Evolutionary conservation across 2,797 vertebrate genomes (phyloP).

Genomic region (Columba guinea): DNA sequence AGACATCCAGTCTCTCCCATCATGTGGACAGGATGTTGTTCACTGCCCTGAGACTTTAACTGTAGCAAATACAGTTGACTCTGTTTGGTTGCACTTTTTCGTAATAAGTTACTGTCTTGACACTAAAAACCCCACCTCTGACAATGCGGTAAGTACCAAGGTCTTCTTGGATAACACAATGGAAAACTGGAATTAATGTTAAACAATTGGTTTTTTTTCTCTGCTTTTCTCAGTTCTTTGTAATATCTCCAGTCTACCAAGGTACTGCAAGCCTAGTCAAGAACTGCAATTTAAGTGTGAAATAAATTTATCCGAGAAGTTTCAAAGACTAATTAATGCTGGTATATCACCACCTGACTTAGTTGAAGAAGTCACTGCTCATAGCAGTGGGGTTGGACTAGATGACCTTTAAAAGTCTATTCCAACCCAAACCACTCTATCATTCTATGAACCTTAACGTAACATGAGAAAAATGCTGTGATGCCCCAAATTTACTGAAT

Average conservation of each 20-base stretch:
- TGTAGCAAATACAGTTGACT: background rate
- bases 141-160: background rate
- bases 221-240: background rate
- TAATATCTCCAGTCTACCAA: background rate
- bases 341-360: no score
- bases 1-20: background rate
- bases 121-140: background rate
- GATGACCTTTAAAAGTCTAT: no score
- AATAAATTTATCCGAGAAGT: background rate
- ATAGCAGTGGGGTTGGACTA: no score
- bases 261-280: background rate
- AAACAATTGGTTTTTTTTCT: accelerated
- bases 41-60: background rate
- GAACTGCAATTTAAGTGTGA: background rate
- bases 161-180: background rate
- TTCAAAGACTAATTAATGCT: background rate
- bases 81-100: background rate
- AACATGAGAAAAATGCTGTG: background rate
- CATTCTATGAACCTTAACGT: background rate
- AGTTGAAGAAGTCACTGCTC: no score
- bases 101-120: background rate
- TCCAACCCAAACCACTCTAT: no score
- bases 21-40: background rate
- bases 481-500: background rate
- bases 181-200: background rate